phyloP scores from a whole-genome alignment of 1,140 invertebrate species.

The Macrosteles quadrilineatus region DNA sequence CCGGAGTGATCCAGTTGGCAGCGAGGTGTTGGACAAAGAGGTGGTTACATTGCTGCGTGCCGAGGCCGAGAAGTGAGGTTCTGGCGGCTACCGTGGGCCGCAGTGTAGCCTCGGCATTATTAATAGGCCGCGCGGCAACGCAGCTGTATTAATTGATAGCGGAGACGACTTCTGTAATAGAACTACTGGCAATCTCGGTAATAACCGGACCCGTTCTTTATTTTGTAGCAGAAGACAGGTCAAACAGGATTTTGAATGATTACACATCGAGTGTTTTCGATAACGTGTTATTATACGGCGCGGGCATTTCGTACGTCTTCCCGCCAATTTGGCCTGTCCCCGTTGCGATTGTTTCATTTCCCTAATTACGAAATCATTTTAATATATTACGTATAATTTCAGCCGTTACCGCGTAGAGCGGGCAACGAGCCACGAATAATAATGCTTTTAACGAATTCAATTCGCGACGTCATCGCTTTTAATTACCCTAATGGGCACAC shows the following conservation, averaged over 20 bases:
- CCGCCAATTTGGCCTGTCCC: slow-evolving; percentile 5
- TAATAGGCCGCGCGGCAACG: background rate
- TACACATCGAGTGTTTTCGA: slow-evolving; percentile 19
- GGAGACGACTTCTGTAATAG: slow-evolving; percentile 22
- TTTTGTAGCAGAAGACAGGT: slow-evolving; percentile 2
- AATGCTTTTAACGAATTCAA: slow-evolving; percentile 16
- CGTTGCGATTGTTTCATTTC: slow-evolving; percentile 12
- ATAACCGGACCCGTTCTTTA: background rate
- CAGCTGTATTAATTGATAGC: slow-evolving; percentile 15
- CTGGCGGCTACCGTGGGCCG: background rate
- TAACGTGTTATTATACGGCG: slow-evolving; percentile 18
- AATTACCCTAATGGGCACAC: slow-evolving; percentile 6
- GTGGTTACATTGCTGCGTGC: no score
- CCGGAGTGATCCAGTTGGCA: no score
- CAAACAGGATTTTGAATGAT: slow-evolving; percentile 25
- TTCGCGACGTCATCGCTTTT: background rate
- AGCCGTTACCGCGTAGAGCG: background rate
- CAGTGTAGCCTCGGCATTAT: background rate
- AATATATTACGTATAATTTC: slow-evolving; percentile 23
- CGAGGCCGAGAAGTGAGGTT: background rate
- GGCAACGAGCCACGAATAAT: slow-evolving; percentile 6
- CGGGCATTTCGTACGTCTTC: slow-evolving; percentile 5
- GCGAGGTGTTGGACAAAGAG: no score
- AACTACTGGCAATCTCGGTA: slow-evolving; percentile 20
- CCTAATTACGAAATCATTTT: slow-evolving; percentile 22